A percentile compares a stretch with the other conserved stretches of the same genome.
phyloP scores from a whole-genome alignment of 1,140 invertebrate genomes.

The Pararge aegeria region DNA sequence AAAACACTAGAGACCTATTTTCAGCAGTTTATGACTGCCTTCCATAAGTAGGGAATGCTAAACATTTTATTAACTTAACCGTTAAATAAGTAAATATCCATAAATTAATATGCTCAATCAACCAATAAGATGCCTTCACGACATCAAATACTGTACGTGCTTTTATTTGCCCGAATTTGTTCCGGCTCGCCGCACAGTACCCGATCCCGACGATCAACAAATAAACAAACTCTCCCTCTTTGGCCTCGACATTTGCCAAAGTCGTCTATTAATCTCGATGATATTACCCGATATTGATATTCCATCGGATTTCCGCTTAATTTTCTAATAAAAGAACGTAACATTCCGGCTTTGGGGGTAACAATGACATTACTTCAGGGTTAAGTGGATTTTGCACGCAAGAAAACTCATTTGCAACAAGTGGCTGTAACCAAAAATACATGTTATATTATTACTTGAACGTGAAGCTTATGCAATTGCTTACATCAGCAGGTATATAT shows the following conservation, averaged over 20 bases:
- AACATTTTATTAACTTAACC: too few relatives aligned
- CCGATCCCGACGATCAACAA: neutral
- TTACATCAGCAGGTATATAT: too few relatives aligned
- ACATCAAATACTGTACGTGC: neutral
- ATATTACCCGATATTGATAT: slow-evolving; percentile 35
- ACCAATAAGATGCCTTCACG: neutral
- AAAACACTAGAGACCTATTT: too few relatives aligned
- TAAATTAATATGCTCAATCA: neutral
- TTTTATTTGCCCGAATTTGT: slow-evolving; percentile 1
- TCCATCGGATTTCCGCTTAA: slow-evolving; percentile 41
- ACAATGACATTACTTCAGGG: slow-evolving; percentile 43
- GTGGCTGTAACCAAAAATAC: slow-evolving; percentile 8
- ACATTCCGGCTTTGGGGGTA: slow-evolving; percentile 28
- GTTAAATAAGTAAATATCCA: neutral
- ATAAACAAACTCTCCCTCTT: slow-evolving; percentile 18
- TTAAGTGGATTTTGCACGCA: slow-evolving; percentile 35
- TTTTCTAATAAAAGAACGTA: slow-evolving; percentile 38
- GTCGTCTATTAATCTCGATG: slow-evolving; percentile 24
- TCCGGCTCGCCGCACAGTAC: neutral
- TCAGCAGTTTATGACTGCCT: too few relatives aligned
- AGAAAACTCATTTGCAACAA: slow-evolving; percentile 19
- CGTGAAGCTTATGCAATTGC: too few relatives aligned
- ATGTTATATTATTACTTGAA: neutral
- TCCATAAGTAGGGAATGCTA: too few relatives aligned
- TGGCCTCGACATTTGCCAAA: slow-evolving; percentile 22